phyloP scores from a whole-genome alignment of 2,797 vertebrate genomes.

The Acanthurus leucopareius region DNA sequence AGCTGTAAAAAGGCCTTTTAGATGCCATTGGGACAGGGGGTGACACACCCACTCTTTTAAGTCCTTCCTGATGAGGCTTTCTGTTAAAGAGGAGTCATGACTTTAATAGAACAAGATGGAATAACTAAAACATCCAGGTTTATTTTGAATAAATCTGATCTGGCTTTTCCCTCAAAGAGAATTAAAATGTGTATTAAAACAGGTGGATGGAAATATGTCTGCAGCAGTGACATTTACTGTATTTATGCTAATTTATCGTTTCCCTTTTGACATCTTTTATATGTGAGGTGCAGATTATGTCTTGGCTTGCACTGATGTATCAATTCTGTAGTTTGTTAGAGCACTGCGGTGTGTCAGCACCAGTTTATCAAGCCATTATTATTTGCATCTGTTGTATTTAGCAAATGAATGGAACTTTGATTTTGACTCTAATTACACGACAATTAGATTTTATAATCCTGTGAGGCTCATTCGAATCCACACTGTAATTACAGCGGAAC shows the following conservation, averaged over 20 bases:
- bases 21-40: constrained; percentile 18
- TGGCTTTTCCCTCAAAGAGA: too few species aligned
- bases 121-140: too few species aligned
- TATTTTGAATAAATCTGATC: too few species aligned
- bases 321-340: neutral
- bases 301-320: constrained; percentile 1
- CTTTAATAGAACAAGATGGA: too few species aligned
- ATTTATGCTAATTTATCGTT: too few species aligned
- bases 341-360: neutral
- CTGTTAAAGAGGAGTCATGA: too few species aligned
- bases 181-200: too few species aligned
- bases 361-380: constrained; percentile 21
- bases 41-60: neutral
- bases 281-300: neutral
- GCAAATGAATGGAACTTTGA: constrained; percentile 50
- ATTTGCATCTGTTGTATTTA: constrained; percentile 43
- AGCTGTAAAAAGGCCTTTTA: constrained; percentile 15
- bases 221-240: too few species aligned
- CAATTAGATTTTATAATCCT: constrained; percentile 48
- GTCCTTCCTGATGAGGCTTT: too few species aligned
- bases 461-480: constrained; percentile 30
- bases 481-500: constrained; percentile 53
- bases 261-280: neutral
- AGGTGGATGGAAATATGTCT: too few species aligned
- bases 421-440: constrained; percentile 50